Percentiles rank a stretch among this genome's conserved stretches.
These are phyloP conservation scores for Bos javanicus DNA, from an alignment of 2,113 vertebrate genomes.

Conservation along the genomic window DNA sequence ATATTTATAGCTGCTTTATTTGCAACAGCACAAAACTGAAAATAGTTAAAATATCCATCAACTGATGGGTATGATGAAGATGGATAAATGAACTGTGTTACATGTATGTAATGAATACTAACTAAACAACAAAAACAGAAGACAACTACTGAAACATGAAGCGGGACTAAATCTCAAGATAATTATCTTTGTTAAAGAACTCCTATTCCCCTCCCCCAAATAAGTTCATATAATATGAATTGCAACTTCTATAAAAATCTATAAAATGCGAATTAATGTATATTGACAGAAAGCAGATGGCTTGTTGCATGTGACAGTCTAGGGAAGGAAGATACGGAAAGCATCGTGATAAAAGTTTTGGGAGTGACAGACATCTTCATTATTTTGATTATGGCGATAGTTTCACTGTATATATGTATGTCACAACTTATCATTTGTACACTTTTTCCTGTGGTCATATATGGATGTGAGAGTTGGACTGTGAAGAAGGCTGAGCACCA, in stretches of 20 bases:
- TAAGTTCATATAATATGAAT: not conserved
- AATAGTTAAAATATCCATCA: not conserved
- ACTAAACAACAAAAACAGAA: not conserved
- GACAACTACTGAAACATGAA: not conserved
- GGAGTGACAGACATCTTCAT: not conserved
- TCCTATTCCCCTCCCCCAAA: not conserved
- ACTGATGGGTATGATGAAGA: not conserved
- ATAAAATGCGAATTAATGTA: not conserved
- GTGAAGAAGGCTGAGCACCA: no score
- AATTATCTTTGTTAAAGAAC: not conserved
- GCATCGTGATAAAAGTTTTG: not conserved
- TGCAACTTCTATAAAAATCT: not conserved
- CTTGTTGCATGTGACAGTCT: not conserved
- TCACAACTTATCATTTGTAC: not conserved
- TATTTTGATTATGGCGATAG: not conserved
- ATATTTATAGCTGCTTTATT: not conserved
- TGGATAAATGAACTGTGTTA: not conserved
- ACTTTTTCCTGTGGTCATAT: not conserved
- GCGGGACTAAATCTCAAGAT: not conserved
- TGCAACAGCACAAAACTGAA: not conserved
- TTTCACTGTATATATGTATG: not conserved
- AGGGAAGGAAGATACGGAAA: not conserved
- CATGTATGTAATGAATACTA: not conserved
- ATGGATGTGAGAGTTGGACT: no score
- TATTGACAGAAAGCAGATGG: not conserved